Evolutionary conservation across 2,113 vertebrate genomes (phyloP).

Genomic region (Dipodomys ordii): DNA sequence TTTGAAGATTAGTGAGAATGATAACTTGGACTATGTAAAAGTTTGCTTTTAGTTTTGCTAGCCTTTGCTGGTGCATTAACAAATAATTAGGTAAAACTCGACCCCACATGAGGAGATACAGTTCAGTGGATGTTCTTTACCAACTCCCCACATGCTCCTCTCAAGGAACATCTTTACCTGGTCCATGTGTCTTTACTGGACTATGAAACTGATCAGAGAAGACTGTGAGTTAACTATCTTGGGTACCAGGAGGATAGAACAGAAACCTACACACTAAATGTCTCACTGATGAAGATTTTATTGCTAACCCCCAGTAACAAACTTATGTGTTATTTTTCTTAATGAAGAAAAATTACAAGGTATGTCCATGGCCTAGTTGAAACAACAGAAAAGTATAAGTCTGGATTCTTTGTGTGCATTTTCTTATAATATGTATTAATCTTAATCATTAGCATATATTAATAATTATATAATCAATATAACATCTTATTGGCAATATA

Average conservation of each 20-base stretch:
- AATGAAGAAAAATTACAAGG: not conserved
- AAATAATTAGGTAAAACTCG: not conserved
- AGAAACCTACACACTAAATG: not conserved
- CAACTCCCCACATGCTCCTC: not conserved
- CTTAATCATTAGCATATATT: no score
- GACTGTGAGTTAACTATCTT: not conserved
- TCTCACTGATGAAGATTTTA: not conserved
- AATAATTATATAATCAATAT: no score
- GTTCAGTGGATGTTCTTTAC: not conserved
- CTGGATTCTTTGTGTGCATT: not conserved
- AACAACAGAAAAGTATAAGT: not conserved
- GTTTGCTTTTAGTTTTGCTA: not conserved
- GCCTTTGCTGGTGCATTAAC: not conserved
- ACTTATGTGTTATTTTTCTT: constrained; percentile 21
- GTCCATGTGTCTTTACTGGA: not conserved
- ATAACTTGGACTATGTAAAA: not conserved
- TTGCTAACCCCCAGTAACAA: not conserved
- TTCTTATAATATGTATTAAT: not conserved
- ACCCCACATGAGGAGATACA: not conserved
- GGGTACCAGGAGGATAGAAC: not conserved
- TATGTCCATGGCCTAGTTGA: not conserved
- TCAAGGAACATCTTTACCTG: not conserved
- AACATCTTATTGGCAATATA: no score
- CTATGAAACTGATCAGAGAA: not conserved
- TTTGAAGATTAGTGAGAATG: constrained; percentile 6